Percentiles rank a stretch among this genome's conserved stretches.
These are phyloP conservation scores for Pomacea maculata DNA, from an alignment of 1,140 invertebrate genomes.

Conservation along the genomic window DNA sequence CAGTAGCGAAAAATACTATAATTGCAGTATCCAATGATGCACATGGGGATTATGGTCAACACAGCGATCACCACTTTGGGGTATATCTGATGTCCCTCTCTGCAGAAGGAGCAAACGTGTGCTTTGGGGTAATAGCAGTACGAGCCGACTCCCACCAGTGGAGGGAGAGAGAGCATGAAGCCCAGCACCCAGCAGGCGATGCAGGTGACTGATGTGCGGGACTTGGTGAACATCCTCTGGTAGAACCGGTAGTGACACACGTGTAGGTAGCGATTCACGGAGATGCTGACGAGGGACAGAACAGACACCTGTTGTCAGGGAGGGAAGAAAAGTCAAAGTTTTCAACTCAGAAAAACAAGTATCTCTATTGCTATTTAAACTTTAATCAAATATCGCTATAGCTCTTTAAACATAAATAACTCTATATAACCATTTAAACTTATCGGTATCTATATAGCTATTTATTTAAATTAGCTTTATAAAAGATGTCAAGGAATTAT, in stretches of 20 bases:
- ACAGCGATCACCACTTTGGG: background rate
- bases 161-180: background rate
- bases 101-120: slow-evolving; percentile 4
- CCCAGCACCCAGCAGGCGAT: background rate
- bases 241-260: background rate
- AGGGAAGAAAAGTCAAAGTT: background rate
- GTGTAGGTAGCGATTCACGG: slow-evolving; percentile 10
- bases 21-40: slow-evolving; percentile 2
- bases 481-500: too few species aligned
- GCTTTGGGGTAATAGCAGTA: background rate
- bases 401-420: too few species aligned
- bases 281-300: slow-evolving; percentile 2
- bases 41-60: background rate
- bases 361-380: too few species aligned
- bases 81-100: background rate
- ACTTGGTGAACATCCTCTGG: background rate
- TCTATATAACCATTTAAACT: too few species aligned
- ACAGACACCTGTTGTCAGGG: background rate
- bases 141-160: background rate
- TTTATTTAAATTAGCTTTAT: too few species aligned
- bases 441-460: too few species aligned
- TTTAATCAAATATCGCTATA: too few species aligned
- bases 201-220: background rate
- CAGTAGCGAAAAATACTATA: slow-evolving; percentile 10
- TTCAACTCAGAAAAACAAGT: background rate